Conservation (phyloP, 2,888 invertebrate species). For the Lithophane semibrunnea region DNA sequence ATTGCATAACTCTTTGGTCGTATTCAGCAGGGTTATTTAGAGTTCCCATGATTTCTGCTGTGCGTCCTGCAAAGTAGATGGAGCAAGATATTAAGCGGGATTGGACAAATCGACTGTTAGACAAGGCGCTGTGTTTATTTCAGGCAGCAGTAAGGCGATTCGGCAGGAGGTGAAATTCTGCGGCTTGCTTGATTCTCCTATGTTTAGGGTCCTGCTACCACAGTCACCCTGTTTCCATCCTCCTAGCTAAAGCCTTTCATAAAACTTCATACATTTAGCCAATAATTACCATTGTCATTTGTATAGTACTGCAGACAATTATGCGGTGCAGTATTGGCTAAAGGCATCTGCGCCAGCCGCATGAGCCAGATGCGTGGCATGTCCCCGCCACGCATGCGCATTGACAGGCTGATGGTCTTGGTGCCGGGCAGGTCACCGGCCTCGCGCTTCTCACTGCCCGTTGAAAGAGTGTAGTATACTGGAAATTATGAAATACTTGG, state of each 20-base stretch:
- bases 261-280: neutral
- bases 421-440: slow-evolving; percentile 79
- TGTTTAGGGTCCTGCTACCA: neutral
- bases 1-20: neutral
- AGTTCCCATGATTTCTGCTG: neutral
- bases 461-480: slow-evolving; percentile 93
- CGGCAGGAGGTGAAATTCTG: neutral
- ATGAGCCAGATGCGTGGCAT: slow-evolving; percentile 95
- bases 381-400: slow-evolving; percentile 87
- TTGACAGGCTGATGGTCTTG: slow-evolving; percentile 87
- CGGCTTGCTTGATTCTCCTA: neutral
- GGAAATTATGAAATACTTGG: slow-evolving; percentile 65
- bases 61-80: neutral
- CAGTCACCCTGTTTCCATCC: neutral
- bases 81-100: neutral
- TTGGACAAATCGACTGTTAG: neutral
- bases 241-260: neutral
- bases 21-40: too few species aligned
- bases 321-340: slow-evolving; percentile 94
- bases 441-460: slow-evolving; percentile 79
- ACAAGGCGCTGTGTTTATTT: neutral
- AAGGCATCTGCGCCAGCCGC: slow-evolving; percentile 93
- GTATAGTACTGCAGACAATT: slow-evolving; percentile 94
- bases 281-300: slow-evolving; percentile 88
- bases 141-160: neutral